phyloP scores from a whole-genome alignment of 1,140 invertebrate species.

The Nasonia giraulti region DNA sequence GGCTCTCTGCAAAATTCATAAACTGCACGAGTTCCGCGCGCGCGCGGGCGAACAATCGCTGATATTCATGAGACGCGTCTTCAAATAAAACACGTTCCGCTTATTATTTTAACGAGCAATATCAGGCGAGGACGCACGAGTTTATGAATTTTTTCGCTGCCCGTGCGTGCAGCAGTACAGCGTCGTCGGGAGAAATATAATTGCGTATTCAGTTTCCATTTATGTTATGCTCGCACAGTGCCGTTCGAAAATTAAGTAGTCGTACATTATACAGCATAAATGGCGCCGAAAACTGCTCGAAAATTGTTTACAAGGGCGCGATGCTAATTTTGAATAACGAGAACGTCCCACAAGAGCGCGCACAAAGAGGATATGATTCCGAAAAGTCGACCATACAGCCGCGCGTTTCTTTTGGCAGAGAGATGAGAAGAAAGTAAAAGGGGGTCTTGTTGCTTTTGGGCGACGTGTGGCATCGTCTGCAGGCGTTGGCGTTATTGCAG shows the following conservation, averaged over 20 bases:
- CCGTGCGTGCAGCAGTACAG: background rate
- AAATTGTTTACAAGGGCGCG: background rate
- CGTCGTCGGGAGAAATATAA: background rate
- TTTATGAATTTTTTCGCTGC: background rate
- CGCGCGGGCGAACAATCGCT: conserved; percentile 34
- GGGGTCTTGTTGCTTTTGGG: conserved; percentile 48
- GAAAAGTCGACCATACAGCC: background rate
- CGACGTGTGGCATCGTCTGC: conserved; percentile 37
- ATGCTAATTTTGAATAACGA: background rate
- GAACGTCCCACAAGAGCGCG: background rate
- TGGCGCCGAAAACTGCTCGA: background rate
- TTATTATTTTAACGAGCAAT: conserved; percentile 47
- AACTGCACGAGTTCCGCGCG: conserved; percentile 32
- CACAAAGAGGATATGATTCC: background rate
- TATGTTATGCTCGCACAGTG: no score
- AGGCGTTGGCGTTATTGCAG: conserved; percentile 51
- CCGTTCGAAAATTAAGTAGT: no score
- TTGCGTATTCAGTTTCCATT: no score
- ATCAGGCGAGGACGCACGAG: conserved; percentile 12
- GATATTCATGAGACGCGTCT: conserved; percentile 44
- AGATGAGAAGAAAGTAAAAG: conserved; percentile 53
- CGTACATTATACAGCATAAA: no score
- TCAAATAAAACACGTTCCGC: conserved; percentile 44
- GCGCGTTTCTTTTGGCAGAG: background rate
- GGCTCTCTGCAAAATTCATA: conserved; percentile 34